phyloP scores from a whole-genome alignment of 1,140 invertebrate genomes.

The Ganaspis sp. region DNA sequence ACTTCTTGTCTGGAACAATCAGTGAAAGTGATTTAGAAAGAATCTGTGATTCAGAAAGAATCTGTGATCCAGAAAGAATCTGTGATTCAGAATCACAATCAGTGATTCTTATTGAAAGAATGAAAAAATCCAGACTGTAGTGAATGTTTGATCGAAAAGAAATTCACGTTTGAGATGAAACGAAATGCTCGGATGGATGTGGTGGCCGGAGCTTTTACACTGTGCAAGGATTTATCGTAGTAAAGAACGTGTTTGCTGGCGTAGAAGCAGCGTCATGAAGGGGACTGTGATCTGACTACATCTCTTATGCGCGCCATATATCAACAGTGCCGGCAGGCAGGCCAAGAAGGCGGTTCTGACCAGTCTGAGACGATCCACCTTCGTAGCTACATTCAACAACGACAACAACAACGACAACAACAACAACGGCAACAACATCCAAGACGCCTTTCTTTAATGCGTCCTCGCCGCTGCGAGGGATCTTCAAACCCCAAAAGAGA shows the following conservation, averaged over 20 bases:
- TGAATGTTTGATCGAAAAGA: too few species aligned
- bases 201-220: constrained; percentile 60
- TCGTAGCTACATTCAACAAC: background rate
- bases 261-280: constrained; percentile 68
- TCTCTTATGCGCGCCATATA: constrained; percentile 67
- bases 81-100: too few species aligned
- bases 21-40: too few species aligned
- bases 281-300: constrained; percentile 67
- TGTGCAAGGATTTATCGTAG: constrained; percentile 69
- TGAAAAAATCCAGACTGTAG: too few species aligned
- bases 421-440: background rate
- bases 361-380: constrained; percentile 25
- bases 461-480: constrained; percentile 1
- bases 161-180: background rate
- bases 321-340: constrained; percentile 56
- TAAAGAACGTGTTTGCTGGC: constrained; percentile 66
- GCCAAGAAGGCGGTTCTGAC: constrained; percentile 38
- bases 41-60: too few species aligned
- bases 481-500: constrained; percentile 27
- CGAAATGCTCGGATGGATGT: constrained; percentile 31
- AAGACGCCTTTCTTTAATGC: background rate
- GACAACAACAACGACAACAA: background rate
- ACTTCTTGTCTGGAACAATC: too few species aligned
- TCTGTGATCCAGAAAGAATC: too few species aligned
- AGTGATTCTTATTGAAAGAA: too few species aligned